These are phyloP conservation scores for Leguminivora glycinivorella DNA, from an alignment of 1,140 invertebrate species.

Conservation along the genomic window DNA sequence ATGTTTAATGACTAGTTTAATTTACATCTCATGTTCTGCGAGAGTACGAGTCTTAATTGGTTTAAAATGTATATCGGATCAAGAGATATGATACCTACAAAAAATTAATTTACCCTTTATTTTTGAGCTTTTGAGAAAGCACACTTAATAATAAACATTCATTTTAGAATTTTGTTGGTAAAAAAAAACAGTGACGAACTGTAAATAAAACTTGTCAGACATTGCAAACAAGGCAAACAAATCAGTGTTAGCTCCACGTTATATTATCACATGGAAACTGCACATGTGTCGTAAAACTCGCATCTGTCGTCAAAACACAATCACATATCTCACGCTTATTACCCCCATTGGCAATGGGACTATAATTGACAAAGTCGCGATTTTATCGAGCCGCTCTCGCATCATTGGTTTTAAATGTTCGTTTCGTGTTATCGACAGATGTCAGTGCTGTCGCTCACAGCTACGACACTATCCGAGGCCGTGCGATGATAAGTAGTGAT, in stretches of 20 bases:
- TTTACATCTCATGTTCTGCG: too few relatives aligned
- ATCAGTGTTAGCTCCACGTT: neutral
- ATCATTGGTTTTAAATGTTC: conserved; percentile 55
- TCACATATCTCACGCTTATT: conserved; percentile 57
- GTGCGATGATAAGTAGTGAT: neutral
- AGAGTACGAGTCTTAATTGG: too few relatives aligned
- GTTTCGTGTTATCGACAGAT: conserved; percentile 53
- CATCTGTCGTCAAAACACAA: conserved; percentile 44
- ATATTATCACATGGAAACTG: conserved; percentile 4
- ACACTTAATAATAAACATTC: too few relatives aligned
- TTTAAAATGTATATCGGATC: too few relatives aligned
- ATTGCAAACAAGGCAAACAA: too few relatives aligned
- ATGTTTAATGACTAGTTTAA: too few relatives aligned
- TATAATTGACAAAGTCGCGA: conserved; percentile 60
- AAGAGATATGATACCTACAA: too few relatives aligned
- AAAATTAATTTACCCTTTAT: too few relatives aligned
- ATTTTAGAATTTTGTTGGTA: too few relatives aligned
- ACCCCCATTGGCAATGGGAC: conserved; percentile 47
- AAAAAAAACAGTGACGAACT: neutral
- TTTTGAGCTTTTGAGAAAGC: too few relatives aligned
- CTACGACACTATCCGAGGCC: conserved; percentile 4
- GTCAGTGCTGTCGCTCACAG: conserved; percentile 36
- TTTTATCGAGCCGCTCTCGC: conserved; percentile 44
- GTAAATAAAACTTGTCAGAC: neutral
- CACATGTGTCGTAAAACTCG: neutral